These are phyloP conservation scores for Rhagophthalmus giganteus DNA, from an alignment of 2,888 invertebrate species.

Conservation along the genomic window DNA sequence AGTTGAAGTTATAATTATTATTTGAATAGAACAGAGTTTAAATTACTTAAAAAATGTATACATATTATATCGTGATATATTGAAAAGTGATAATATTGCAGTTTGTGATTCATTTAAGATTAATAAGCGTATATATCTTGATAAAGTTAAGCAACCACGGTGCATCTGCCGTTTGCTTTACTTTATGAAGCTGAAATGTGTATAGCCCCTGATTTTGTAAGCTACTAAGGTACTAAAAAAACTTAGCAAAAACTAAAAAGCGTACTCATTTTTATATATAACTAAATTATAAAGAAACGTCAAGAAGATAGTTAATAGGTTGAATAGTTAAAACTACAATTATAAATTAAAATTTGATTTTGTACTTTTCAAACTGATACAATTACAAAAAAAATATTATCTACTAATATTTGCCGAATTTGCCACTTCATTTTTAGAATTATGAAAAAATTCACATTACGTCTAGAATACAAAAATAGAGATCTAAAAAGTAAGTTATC, in stretches of 20 bases:
- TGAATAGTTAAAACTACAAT: too few species aligned
- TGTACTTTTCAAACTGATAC: slow-evolving; percentile 23
- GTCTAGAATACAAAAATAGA: slow-evolving; percentile 16
- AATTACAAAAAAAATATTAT: too few species aligned
- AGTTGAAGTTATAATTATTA: too few species aligned
- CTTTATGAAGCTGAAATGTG: slow-evolving; percentile 15
- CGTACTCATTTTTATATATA: slow-evolving; percentile 18
- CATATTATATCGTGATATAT: too few species aligned
- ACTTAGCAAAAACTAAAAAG: slow-evolving; percentile 30
- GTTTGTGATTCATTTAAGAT: slow-evolving; percentile 12
- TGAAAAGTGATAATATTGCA: slow-evolving; percentile 5
- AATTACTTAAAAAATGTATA: too few species aligned
- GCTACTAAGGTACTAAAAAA: slow-evolving; percentile 28
- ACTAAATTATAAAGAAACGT: slow-evolving; percentile 14
- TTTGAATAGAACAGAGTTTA: too few species aligned
- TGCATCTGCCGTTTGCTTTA: slow-evolving; percentile 1
- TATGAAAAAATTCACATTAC: too few species aligned
- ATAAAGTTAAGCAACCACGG: slow-evolving; percentile 14
- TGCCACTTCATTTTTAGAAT: too few species aligned
- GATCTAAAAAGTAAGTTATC: slow-evolving; percentile 2
- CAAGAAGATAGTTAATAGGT: too few species aligned
- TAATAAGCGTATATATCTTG: slow-evolving; percentile 27
- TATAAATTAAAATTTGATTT: slow-evolving; percentile 11
- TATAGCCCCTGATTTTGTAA: slow-evolving; percentile 19
- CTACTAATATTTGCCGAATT: too few species aligned